These are phyloP conservation scores for Conomelus anceps DNA, from an alignment of 2,888 invertebrate genomes.

Conservation along the genomic window DNA sequence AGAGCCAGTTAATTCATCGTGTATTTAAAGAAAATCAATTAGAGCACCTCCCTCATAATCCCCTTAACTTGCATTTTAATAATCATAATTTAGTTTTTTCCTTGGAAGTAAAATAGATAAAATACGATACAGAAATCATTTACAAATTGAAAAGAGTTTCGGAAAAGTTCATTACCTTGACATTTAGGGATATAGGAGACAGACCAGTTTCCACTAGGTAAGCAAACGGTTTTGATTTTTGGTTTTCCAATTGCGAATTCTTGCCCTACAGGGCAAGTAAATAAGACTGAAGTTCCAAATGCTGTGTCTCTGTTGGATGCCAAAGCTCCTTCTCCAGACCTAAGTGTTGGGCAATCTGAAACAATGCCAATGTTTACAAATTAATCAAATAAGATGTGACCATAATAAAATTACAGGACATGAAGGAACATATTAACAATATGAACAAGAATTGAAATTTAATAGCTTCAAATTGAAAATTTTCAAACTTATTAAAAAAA, in stretches of 20 bases:
- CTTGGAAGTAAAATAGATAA: not conserved
- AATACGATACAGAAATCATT: not conserved
- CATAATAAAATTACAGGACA: conserved; percentile 6
- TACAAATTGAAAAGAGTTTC: not conserved
- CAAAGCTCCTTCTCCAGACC: conserved; percentile 79
- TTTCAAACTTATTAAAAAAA: no score
- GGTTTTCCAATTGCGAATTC: conserved; percentile 87
- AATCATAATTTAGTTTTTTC: no score
- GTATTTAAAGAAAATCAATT: no score
- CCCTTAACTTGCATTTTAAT: no score
- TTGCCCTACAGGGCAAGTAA: conserved; percentile 88
- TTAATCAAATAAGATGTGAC: conserved; percentile 3
- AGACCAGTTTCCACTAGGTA: conserved; percentile 88
- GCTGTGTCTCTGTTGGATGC: conserved; percentile 88
- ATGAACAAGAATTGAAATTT: not conserved
- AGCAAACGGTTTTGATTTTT: conserved; percentile 76
- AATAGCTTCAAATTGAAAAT: not conserved
- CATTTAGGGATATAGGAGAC: conserved; percentile 85
- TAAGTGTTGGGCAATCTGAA: conserved; percentile 76
- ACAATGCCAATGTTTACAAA: conserved; percentile 33
- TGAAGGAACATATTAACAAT: not conserved
- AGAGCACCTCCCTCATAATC: no score
- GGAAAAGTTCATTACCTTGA: conserved; percentile 56
- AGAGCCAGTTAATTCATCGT: no score
- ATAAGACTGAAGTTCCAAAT: conserved; percentile 81